Evolutionary conservation across 2,888 invertebrate species (phyloP).

Genomic region (Tetragonisca angustula): DNA sequence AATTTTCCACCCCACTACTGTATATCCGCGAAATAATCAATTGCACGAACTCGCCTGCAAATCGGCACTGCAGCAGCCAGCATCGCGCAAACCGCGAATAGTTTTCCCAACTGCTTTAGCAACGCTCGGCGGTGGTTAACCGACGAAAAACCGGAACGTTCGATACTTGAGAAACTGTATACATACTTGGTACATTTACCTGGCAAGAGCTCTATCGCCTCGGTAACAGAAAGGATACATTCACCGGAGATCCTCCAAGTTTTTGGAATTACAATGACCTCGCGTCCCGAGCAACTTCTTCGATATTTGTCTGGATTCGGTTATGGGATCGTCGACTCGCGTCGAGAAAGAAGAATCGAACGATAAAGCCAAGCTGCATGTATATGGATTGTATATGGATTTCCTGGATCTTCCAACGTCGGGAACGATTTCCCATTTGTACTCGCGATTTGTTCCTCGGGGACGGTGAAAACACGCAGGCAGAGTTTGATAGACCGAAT

Average conservation of each 20-base stretch:
- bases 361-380: neutral
- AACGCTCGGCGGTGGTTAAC: neutral
- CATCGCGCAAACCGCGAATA: neutral
- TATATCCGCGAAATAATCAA: neutral
- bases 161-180: neutral
- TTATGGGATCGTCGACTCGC: conserved; percentile 4
- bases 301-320: conserved; percentile 16
- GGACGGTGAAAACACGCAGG: neutral
- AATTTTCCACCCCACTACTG: no score
- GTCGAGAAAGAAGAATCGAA: neutral
- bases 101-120: neutral
- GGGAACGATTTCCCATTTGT: neutral
- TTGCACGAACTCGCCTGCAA: neutral
- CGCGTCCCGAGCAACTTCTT: neutral
- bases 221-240: neutral
- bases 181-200: no score
- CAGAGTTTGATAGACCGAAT: neutral
- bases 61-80: neutral
- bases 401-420: neutral
- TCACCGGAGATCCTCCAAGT: conserved; percentile 8
- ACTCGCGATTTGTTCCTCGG: neutral
- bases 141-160: neutral
- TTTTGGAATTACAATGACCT: neutral
- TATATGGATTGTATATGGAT: neutral
- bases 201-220: neutral